These are phyloP conservation scores for Acrobasis consociella DNA, from an alignment of 2,888 invertebrate species.

Conservation along the genomic window DNA sequence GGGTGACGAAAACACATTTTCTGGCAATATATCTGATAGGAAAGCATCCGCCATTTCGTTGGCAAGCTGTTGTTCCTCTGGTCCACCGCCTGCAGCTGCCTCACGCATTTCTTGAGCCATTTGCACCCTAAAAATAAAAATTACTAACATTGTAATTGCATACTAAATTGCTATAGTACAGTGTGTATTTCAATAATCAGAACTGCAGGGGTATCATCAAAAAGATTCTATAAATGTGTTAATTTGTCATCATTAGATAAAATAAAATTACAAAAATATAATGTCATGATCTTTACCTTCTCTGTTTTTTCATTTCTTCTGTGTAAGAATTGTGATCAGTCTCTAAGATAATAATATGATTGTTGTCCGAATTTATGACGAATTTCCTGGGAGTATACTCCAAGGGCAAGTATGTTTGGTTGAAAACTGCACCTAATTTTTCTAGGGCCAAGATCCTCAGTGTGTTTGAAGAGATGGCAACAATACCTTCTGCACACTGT, in stretches of 20 bases:
- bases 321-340: slow-evolving; percentile 99
- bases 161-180: neutral
- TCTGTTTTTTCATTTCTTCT: slow-evolving; percentile 96
- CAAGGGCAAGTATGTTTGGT: slow-evolving; percentile 95
- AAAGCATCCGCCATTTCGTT: slow-evolving; percentile 99
- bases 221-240: slow-evolving; percentile 61
- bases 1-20: slow-evolving; percentile 96
- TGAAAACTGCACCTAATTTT: slow-evolving; percentile 99
- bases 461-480: slow-evolving; percentile 99
- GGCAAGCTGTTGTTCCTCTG: slow-evolving; percentile 97
- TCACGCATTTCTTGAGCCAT: slow-evolving; percentile 99
- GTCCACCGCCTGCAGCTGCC: slow-evolving; percentile 90
- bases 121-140: slow-evolving; percentile 85
- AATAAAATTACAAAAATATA: neutral
- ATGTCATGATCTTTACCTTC: slow-evolving; percentile 71
- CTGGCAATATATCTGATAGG: slow-evolving; percentile 96
- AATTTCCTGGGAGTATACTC: slow-evolving; percentile 98
- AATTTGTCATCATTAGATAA: slow-evolving; percentile 62
- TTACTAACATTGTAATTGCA: neutral
- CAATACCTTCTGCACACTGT: slow-evolving; percentile 99
- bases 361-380: slow-evolving; percentile 95
- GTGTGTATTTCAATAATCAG: slow-evolving; percentile 47
- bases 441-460: slow-evolving; percentile 98
- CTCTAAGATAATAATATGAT: slow-evolving; percentile 95
- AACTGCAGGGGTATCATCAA: slow-evolving; percentile 77